Evolutionary conservation across 1,140 invertebrate genomes (phyloP).

Genomic region (Nasonia vitripennis): DNA sequence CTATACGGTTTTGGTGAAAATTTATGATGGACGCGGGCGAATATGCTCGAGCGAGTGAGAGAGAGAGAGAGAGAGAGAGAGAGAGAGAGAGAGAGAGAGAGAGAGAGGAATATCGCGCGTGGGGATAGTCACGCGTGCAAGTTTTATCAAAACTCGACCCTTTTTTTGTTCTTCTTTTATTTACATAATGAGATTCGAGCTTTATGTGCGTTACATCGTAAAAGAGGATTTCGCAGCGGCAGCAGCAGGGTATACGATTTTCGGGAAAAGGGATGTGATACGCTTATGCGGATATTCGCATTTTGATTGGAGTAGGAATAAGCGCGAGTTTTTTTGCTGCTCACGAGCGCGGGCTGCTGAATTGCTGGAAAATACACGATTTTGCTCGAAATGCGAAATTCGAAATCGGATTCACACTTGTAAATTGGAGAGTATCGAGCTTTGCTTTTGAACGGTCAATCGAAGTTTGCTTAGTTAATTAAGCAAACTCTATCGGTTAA

Average conservation of each 20-base stretch:
- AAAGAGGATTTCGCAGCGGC: not conserved
- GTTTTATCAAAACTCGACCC: too few species aligned
- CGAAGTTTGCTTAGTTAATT: not conserved
- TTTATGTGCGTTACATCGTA: not conserved
- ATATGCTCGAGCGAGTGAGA: too few species aligned
- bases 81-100: too few species aligned
- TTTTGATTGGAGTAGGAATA: too few species aligned
- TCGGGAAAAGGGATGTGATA: not conserved
- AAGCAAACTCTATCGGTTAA: not conserved
- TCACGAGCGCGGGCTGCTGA: too few species aligned
- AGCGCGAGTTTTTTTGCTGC: too few species aligned
- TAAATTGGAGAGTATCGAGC: not conserved
- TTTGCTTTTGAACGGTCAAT: not conserved
- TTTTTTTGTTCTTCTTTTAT: constrained; percentile 11
- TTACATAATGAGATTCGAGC: constrained; percentile 5
- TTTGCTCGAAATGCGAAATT: too few species aligned
- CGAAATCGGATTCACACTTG: too few species aligned
- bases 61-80: too few species aligned
- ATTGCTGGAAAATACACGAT: too few species aligned
- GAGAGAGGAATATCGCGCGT: too few species aligned
- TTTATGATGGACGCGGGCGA: not conserved
- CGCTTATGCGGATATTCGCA: not conserved
- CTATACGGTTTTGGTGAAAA: not conserved
- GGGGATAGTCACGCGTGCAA: too few species aligned
- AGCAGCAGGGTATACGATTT: not conserved